These are phyloP conservation scores for Chaetoderma sp. DNA, from an alignment of 2,888 invertebrate species.

Conservation along the genomic window DNA sequence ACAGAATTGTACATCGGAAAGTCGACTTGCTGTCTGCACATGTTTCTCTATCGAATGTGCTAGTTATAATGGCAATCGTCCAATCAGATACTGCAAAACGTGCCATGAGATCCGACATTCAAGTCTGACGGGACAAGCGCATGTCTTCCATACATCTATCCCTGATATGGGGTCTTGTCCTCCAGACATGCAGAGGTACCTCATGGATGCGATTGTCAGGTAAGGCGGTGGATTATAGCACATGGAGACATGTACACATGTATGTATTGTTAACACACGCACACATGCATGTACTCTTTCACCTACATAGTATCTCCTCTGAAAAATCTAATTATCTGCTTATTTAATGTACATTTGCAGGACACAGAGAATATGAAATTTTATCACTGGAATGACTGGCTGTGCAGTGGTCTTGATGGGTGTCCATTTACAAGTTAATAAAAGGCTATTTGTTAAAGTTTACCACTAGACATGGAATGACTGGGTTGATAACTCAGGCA, in stretches of 20 bases:
- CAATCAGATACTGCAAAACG: slow-evolving; percentile 78
- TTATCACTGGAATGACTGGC: too few relatives aligned
- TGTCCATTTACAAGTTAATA: too few relatives aligned
- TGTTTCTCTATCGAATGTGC: slow-evolving; percentile 98
- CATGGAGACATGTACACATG: neutral
- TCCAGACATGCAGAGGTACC: slow-evolving; percentile 89
- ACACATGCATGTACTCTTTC: too few relatives aligned
- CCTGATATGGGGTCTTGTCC: slow-evolving; percentile 91
- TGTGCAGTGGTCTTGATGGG: too few relatives aligned
- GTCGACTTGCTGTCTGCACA: slow-evolving; percentile 93
- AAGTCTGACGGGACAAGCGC: slow-evolving; percentile 71
- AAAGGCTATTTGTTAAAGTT: too few relatives aligned
- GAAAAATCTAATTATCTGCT: too few relatives aligned
- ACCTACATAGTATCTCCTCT: too few relatives aligned
- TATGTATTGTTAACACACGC: too few relatives aligned
- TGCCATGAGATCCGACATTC: slow-evolving; percentile 63
- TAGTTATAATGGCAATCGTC: slow-evolving; percentile 94
- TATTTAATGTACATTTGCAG: too few relatives aligned
- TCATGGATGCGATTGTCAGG: slow-evolving; percentile 95
- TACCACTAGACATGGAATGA: too few relatives aligned
- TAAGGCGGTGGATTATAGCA: slow-evolving; percentile 60
- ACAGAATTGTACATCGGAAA: slow-evolving; percentile 90
- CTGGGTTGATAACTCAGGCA: too few relatives aligned
- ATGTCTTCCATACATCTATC: slow-evolving; percentile 89
- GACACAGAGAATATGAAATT: too few relatives aligned